A percentile compares a stretch with the other conserved stretches of the same genome.
These are phyloP conservation scores for Oxyscelio sp. DNA, from an alignment of 2,888 invertebrate genomes.

Conservation along the genomic window DNA sequence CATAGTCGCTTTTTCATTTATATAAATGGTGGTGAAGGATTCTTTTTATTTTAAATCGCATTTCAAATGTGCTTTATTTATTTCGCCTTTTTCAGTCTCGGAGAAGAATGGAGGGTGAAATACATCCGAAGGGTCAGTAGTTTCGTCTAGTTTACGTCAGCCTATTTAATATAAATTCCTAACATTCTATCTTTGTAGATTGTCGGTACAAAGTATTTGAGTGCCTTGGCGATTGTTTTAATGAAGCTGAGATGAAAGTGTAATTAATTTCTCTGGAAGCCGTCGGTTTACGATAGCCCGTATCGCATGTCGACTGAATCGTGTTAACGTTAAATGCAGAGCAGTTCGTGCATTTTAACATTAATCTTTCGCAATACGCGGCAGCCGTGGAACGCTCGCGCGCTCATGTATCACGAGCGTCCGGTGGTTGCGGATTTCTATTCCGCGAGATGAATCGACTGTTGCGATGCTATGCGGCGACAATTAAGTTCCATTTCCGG, in stretches of 20 bases:
- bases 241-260: not conserved
- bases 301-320: not conserved
- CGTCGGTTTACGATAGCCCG: not conserved
- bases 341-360: slow-evolving; percentile 5
- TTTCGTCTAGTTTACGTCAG: not conserved
- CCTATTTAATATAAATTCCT: not conserved
- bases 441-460: slow-evolving; percentile 11
- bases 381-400: not conserved
- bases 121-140: not conserved
- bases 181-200: not conserved
- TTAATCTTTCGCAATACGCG: slow-evolving; percentile 6
- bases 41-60: too few species aligned
- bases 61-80: too few species aligned
- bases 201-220: not conserved
- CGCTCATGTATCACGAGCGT: slow-evolving; percentile 10
- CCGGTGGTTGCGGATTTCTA: not conserved
- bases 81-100: too few species aligned
- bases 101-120: too few species aligned
- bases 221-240: not conserved
- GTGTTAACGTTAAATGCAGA: not conserved
- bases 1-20: too few species aligned
- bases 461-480: slow-evolving; percentile 18
- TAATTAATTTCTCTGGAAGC: not conserved
- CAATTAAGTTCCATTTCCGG: slow-evolving; percentile 27
- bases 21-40: too few species aligned